Conservation (phyloP, 2,113 vertebrate genomes). For the Ageneiosus marmoratus region DNA sequence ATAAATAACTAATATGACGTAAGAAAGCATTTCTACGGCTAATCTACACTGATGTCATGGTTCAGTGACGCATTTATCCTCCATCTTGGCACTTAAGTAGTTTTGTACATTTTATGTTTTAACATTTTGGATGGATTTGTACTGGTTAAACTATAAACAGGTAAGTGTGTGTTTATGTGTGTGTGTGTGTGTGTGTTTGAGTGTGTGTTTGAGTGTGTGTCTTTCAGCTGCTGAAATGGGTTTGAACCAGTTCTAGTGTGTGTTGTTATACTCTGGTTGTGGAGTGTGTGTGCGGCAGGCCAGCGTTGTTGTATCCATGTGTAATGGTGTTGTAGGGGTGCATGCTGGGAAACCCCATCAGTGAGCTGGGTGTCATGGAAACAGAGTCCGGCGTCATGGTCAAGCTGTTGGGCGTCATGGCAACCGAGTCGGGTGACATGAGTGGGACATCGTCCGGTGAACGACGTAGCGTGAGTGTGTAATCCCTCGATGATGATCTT, state of each 20-base stretch:
- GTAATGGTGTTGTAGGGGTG: conserved; percentile 98
- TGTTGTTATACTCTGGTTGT: conserved; percentile 92
- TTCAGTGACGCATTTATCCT: background rate
- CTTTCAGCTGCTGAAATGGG: conserved; percentile 9
- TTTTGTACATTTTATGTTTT: conserved; percentile 8
- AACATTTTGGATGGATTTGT: background rate
- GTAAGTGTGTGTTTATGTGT: conserved; percentile 13
- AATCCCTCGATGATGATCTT: conserved; percentile 85
- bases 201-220: background rate
- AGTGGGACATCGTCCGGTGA: conserved; percentile 96
- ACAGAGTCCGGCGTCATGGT: conserved; percentile 87
- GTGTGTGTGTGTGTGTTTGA: conserved; percentile 27
- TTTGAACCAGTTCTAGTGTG: conserved; percentile 4
- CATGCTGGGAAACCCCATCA: conserved; percentile 94
- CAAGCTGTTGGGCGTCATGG: conserved; percentile 90
- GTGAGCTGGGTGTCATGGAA: conserved; percentile 97
- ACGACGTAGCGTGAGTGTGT: conserved; percentile 88
- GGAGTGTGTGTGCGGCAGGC: conserved; percentile 96
- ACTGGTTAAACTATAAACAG: conserved; percentile 2
- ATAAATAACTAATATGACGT: conserved; percentile 11
- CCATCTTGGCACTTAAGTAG: conserved; percentile 14
- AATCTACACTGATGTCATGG: conserved; percentile 6
- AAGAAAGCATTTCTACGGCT: conserved; percentile 11
- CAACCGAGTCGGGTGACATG: conserved; percentile 85
- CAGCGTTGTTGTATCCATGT: conserved; percentile 90